These are phyloP conservation scores for Acarapis woodi DNA, from an alignment of 1,140 invertebrate genomes.

Conservation along the genomic window DNA sequence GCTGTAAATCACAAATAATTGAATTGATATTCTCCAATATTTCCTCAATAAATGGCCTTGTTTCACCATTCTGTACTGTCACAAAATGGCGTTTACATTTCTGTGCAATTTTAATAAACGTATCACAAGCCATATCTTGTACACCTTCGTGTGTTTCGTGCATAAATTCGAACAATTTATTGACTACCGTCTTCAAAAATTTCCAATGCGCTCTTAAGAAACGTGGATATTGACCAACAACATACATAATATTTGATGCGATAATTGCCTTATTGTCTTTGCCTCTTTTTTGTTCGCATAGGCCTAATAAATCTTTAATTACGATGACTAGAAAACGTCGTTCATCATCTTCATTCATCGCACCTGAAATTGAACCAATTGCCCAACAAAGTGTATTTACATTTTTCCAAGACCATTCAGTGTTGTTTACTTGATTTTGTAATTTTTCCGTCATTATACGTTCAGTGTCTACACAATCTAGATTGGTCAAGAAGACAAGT, in stretches of 20 bases:
- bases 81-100: constrained; percentile 97
- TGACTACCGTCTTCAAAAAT: constrained; percentile 99
- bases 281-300: constrained; percentile 97
- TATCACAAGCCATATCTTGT: constrained; percentile 96
- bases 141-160: constrained; percentile 99
- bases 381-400: constrained; percentile 98
- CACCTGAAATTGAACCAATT: constrained; percentile 94
- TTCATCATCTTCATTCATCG: constrained; percentile 97
- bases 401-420: constrained; percentile 99
- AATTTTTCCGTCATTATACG: constrained; percentile 97
- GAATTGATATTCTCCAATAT: constrained; percentile 80
- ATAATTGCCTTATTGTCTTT: constrained; percentile 99
- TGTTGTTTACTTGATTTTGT: constrained; percentile 92
- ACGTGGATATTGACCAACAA: constrained; percentile 95
- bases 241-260: constrained; percentile 99
- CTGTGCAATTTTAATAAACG: constrained; percentile 98
- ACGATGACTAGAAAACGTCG: constrained; percentile 96
- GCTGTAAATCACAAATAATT: constrained; percentile 94
- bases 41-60: constrained; percentile 94
- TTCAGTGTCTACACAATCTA: constrained; percentile 91
- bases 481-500: constrained; percentile 89
- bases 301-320: constrained; percentile 85
- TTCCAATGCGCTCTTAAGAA: constrained; percentile 99
- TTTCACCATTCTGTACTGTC: constrained; percentile 67
- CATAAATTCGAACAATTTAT: constrained; percentile 99